Evolutionary conservation across 2,797 vertebrate species (phyloP), one percentile per base, ranked within the genome.

Genomic region (Luscinia luscinia): DNA sequence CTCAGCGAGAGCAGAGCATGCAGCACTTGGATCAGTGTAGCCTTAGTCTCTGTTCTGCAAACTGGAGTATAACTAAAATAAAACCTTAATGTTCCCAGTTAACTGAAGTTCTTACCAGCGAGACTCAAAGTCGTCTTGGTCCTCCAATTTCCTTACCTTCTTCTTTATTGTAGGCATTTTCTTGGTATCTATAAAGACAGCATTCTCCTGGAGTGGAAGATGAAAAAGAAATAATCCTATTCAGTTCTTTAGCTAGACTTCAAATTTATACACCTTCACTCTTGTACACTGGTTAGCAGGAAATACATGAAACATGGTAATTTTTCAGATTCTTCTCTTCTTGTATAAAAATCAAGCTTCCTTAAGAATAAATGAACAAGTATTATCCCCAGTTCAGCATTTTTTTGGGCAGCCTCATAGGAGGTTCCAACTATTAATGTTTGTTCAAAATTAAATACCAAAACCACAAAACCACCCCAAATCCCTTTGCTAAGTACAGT

Each of bases 101-200:
- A 92, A 85, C 34, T 75, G 0, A 85, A 93, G 55, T 81, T 92
- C 98, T 98, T 97, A 99, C 99, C 98, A 98, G 93, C 99, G 98
- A 81, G 99, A 99, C 96, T 99, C 99, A 72, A 98, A 99, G 30
- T 99, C 98, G 4, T 99, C 98, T 97, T 99, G 99, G 97, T 99
- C 99, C 97, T 99, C 99, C 97, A 99, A 95, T 97, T 99, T 99
- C 94, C 99, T 98, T 90, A 99, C 99, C 97, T 99, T 99, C 97
- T 99, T 99, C 98, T 99, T 99, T 84, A 99, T 98, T 96, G 98
- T 99, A 97, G 98, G 98, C 96, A 99, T 97, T 97, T 98, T 99
- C 98, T 99, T 99, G 90, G 99, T 99, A 98, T 99, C 99, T 94
- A 99, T 99, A 97, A 99, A 99, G 93, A 99, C 96, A 21, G 97